phyloP scores from a whole-genome alignment of 2,113 vertebrate species.

The Onychostruthus taczanowskii region DNA sequence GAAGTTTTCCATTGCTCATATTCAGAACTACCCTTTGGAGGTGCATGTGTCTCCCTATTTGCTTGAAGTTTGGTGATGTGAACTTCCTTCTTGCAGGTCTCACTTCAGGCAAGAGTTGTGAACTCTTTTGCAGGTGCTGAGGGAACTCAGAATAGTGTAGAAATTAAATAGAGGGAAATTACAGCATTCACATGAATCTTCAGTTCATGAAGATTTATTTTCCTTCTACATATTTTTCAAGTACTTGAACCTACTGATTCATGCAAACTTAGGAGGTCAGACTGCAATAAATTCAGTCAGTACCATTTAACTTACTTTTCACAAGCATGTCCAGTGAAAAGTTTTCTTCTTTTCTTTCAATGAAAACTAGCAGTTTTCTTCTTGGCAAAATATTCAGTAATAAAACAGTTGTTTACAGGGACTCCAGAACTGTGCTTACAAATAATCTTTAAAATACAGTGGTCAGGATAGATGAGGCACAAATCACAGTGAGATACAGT shows the following conservation, averaged over 20 bases:
- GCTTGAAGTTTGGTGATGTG: neutral
- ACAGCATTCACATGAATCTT: neutral
- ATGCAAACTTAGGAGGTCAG: neutral
- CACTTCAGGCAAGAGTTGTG: neutral
- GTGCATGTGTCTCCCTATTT: neutral
- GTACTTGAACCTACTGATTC: neutral
- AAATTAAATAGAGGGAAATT: neutral
- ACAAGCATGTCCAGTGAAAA: neutral
- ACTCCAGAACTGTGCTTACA: neutral
- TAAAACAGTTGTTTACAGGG: neutral
- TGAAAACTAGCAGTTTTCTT: neutral
- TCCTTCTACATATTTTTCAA: neutral
- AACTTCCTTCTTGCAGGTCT: neutral
- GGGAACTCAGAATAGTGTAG: neutral
- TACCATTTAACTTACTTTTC: neutral
- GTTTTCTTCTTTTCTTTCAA: neutral
- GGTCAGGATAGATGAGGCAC: neutral
- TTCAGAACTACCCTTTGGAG: neutral
- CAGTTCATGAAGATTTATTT: neutral
- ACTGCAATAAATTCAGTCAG: neutral
- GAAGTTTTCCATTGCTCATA: neutral
- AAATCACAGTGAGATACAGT: neutral
- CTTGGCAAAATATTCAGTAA: neutral
- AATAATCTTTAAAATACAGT: neutral
- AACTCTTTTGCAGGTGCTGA: neutral